phyloP scores from a whole-genome alignment of 2,888 invertebrate species.

The Xestia c-nigrum region DNA sequence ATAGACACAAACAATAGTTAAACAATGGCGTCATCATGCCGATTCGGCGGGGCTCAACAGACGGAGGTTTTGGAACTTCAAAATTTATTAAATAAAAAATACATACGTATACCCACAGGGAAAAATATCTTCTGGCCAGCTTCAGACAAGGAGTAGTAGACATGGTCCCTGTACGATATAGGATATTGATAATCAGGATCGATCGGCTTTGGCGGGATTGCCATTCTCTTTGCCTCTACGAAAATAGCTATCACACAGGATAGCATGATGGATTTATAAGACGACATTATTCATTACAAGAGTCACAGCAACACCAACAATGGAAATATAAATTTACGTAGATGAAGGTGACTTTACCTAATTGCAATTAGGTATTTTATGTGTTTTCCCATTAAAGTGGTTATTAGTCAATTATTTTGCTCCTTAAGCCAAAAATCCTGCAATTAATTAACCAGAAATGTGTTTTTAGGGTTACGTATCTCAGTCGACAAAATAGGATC shows the following conservation, averaged over 20 bases:
- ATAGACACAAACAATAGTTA: too few species aligned
- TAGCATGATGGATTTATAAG: slow-evolving; percentile 14
- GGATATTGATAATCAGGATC: slow-evolving; percentile 64
- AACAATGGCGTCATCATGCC: too few species aligned
- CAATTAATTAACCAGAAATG: slow-evolving; percentile 19
- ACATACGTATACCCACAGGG: slow-evolving; percentile 77
- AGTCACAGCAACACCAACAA: slow-evolving; percentile 3
- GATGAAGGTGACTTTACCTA: background rate
- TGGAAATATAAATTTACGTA: slow-evolving; percentile 8
- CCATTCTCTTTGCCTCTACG: background rate
- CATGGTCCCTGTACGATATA: slow-evolving; percentile 71
- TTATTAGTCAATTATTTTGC: slow-evolving; percentile 37
- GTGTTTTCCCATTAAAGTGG: slow-evolving; percentile 17
- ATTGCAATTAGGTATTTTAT: background rate
- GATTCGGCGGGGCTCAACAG: too few species aligned
- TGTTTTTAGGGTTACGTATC: background rate
- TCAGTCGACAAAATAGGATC: too few species aligned
- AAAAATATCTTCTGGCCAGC: slow-evolving; percentile 74
- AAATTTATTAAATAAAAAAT: slow-evolving; percentile 15
- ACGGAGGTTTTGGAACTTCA: background rate
- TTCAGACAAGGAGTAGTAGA: slow-evolving; percentile 70
- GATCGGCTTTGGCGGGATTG: background rate
- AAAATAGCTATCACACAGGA: slow-evolving; percentile 30
- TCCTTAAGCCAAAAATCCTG: slow-evolving; percentile 4
- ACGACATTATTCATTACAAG: slow-evolving; percentile 34